Conservation (phyloP, 2,888 invertebrate genomes). For the Apodemia hepburni region DNA sequence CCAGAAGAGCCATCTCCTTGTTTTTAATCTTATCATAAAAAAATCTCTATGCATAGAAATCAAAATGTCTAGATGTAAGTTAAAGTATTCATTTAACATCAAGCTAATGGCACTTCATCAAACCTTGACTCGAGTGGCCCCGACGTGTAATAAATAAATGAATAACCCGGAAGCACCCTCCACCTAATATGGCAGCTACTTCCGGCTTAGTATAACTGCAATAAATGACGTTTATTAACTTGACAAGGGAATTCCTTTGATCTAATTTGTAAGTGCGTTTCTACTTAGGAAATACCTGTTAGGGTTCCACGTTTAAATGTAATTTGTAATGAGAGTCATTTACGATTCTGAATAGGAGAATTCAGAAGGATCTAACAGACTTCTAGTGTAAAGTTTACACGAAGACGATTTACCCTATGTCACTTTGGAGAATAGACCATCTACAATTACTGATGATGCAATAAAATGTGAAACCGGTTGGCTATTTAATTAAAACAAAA, state of each 20-base stretch:
- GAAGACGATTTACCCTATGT: too few relatives aligned
- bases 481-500: too few relatives aligned
- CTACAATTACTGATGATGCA: too few relatives aligned
- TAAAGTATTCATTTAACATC: not conserved
- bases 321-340: too few relatives aligned
- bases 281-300: not conserved
- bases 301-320: not conserved
- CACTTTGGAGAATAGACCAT: too few relatives aligned
- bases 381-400: too few relatives aligned
- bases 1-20: too few relatives aligned
- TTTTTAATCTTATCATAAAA: too few relatives aligned
- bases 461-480: too few relatives aligned
- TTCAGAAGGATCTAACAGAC: too few relatives aligned
- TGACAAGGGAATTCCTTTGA: constrained; percentile 3
- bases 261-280: not conserved
- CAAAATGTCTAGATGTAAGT: not conserved
- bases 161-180: constrained; percentile 31
- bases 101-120: constrained; percentile 3
- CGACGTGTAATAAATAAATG: constrained; percentile 23
- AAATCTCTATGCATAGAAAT: not conserved
- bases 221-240: constrained; percentile 27
- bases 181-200: constrained; percentile 30
- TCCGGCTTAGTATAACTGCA: constrained; percentile 31
- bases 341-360: too few relatives aligned
- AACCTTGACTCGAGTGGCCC: not conserved